phyloP scores from a whole-genome alignment of 2,888 invertebrate species.

The Calliphora vomitoria region DNA sequence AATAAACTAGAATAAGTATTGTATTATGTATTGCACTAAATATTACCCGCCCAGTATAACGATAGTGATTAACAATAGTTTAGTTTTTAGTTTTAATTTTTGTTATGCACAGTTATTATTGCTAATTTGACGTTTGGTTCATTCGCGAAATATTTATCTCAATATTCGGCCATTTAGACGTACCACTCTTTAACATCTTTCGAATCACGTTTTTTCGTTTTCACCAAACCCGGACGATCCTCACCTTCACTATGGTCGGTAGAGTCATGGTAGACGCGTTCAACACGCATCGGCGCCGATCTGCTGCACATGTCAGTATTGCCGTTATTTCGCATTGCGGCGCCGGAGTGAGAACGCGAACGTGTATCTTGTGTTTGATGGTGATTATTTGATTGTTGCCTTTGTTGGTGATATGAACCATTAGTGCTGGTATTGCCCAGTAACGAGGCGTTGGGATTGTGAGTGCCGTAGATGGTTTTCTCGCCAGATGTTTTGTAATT shows the following conservation, averaged over 20 bases:
- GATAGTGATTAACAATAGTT: constrained; percentile 77
- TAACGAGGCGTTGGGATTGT: constrained; percentile 92
- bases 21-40: constrained; percentile 72
- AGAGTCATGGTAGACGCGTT: constrained; percentile 76
- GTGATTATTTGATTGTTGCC: constrained; percentile 79
- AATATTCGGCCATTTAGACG: constrained; percentile 87
- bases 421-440: constrained; percentile 87
- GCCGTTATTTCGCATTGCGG: constrained; percentile 75
- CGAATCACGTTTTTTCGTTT: constrained; percentile 90
- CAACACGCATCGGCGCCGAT: constrained; percentile 68
- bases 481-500: constrained; percentile 97
- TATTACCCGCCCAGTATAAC: constrained; percentile 73
- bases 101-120: constrained; percentile 76
- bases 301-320: constrained; percentile 72
- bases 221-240: constrained; percentile 84
- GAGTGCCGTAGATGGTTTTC: constrained; percentile 88
- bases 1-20: constrained; percentile 69
- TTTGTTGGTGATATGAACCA: constrained; percentile 85
- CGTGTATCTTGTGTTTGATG: constrained; percentile 80
- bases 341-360: constrained; percentile 79
- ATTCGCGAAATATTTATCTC: constrained; percentile 1
- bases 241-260: constrained; percentile 83
- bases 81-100: constrained; percentile 67
- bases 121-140: constrained; percentile 80
- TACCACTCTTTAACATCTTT: constrained; percentile 99